Conservation (phyloP, 2,888 invertebrate species). For the Eupithecia insigniata region DNA sequence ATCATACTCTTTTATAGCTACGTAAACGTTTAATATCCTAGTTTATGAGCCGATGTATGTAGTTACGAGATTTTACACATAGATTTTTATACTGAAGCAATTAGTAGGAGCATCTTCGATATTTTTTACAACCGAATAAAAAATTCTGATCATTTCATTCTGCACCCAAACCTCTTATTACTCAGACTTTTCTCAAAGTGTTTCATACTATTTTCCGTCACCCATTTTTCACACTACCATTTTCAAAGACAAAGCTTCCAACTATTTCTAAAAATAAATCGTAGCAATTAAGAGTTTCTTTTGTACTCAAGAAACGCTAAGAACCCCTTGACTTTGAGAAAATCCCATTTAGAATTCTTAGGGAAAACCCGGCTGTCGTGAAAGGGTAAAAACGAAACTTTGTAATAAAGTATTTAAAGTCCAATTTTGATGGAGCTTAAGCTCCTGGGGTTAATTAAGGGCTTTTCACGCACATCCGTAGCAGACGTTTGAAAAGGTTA, state of each 20-base stretch:
- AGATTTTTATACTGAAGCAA: not conserved
- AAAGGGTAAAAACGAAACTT: slow-evolving; percentile 5
- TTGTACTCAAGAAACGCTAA: slow-evolving; percentile 41
- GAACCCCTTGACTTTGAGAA: slow-evolving; percentile 17
- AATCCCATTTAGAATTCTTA: slow-evolving; percentile 18
- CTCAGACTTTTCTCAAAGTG: not conserved
- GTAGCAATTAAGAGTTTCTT: slow-evolving; percentile 47
- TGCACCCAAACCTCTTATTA: not conserved
- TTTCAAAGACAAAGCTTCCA: slow-evolving; percentile 18
- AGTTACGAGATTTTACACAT: not conserved
- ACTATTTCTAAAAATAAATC: slow-evolving; percentile 49
- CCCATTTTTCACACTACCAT: not conserved
- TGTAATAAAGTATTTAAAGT: not conserved
- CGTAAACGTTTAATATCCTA: not conserved
- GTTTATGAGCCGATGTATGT: not conserved
- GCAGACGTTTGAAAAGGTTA: not conserved
- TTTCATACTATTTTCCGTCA: not conserved
- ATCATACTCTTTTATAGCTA: not conserved
- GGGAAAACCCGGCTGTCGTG: slow-evolving; percentile 12
- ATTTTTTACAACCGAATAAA: too few species aligned
- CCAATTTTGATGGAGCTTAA: slow-evolving; percentile 19
- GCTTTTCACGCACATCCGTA: slow-evolving; percentile 5
- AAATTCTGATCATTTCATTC: too few species aligned
- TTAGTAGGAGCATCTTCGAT: not conserved
- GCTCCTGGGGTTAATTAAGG: slow-evolving; percentile 7